Percentiles rank a stretch among this genome's conserved stretches.
phyloP scores from a whole-genome alignment of 1,140 invertebrate species.

The Tribolium madens region DNA sequence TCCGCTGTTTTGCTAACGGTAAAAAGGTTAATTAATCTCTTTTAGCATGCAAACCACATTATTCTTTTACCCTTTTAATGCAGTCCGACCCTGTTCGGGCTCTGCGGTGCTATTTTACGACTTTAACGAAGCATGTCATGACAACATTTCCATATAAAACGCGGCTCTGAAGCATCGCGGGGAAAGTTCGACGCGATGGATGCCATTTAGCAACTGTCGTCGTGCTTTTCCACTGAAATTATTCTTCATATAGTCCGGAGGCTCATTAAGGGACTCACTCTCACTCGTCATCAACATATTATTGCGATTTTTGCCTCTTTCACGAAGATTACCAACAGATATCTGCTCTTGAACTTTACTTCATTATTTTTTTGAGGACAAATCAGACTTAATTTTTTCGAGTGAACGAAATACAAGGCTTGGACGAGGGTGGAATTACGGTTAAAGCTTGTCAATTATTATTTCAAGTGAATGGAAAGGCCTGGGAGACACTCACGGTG shows the following conservation, averaged over 20 bases:
- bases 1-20: conserved; percentile 50
- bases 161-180: conserved; percentile 46
- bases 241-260: conserved; percentile 51
- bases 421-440: background rate
- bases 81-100: conserved; percentile 60
- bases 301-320: conserved; percentile 13
- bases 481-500: background rate
- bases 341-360: no score
- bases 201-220: conserved; percentile 57
- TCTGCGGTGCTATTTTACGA: conserved; percentile 61
- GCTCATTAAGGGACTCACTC: conserved; percentile 32
- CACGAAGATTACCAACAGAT: background rate
- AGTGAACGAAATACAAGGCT: background rate
- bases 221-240: conserved; percentile 51
- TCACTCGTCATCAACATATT: conserved; percentile 20
- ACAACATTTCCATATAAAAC: conserved; percentile 64
- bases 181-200: conserved; percentile 48
- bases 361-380: no score
- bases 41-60: conserved; percentile 63
- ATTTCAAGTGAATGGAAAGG: background rate
- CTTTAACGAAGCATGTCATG: conserved; percentile 64
- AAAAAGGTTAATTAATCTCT: conserved; percentile 63
- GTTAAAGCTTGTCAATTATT: background rate
- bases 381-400: background rate
- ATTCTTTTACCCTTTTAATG: conserved; percentile 61